A percentile compares a stretch with the other conserved stretches of the same genome.
These are phyloP conservation scores for Paramormyrops kingsleyae DNA, from an alignment of 2,113 vertebrate species.

Conservation along the genomic window DNA sequence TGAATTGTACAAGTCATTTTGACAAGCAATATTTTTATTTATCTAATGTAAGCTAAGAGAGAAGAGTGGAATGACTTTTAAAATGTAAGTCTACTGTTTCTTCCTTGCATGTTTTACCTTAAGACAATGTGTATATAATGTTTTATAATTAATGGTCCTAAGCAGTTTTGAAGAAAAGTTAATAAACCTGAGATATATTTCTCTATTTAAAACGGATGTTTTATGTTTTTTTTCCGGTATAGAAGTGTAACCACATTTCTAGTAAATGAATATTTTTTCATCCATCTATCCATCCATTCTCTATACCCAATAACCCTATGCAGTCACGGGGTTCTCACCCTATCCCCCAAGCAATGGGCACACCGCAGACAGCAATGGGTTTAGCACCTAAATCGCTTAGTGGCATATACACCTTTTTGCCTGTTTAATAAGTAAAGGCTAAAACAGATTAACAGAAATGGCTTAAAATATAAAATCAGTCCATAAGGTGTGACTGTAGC, in stretches of 20 bases:
- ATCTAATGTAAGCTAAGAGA: conserved; percentile 21
- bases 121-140: conserved; percentile 49
- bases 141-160: conserved; percentile 48
- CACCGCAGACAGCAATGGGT: neutral
- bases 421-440: neutral
- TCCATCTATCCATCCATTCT: neutral
- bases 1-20: conserved; percentile 20
- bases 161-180: conserved; percentile 37
- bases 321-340: neutral
- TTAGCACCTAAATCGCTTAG: neutral
- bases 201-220: conserved; percentile 42
- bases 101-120: conserved; percentile 37
- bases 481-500: neutral
- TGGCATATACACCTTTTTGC: neutral
- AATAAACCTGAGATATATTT: conserved; percentile 60
- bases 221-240: neutral
- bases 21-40: conserved; percentile 19
- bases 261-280: neutral
- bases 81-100: conserved; percentile 32
- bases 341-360: neutral
- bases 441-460: neutral
- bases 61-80: conserved; percentile 11
- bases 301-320: neutral
- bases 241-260: neutral
- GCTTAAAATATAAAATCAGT: neutral